These are phyloP conservation scores for Chironomus riparius DNA, from an alignment of 2,888 invertebrate species.

Conservation along the genomic window DNA sequence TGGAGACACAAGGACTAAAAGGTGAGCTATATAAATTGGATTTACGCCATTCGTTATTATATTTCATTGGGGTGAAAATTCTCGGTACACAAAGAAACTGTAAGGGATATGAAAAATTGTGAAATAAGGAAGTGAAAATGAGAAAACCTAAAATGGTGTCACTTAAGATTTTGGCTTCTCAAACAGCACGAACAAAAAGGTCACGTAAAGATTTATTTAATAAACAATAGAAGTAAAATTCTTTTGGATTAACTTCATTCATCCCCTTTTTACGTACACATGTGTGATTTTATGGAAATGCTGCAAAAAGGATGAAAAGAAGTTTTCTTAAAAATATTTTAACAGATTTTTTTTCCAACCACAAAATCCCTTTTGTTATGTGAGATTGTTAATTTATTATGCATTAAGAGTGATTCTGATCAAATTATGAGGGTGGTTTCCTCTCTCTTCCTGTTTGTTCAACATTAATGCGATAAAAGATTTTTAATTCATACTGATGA, in stretches of 20 bases:
- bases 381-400: conserved; percentile 10
- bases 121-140: neutral
- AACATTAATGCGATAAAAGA: neutral
- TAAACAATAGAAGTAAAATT: neutral
- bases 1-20: neutral
- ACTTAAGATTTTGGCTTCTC: neutral
- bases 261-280: neutral
- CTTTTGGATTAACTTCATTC: neutral
- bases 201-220: neutral
- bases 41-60: neutral
- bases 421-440: conserved; percentile 22
- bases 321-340: neutral
- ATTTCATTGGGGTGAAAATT: neutral
- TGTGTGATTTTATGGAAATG: neutral
- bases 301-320: neutral
- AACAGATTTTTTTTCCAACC: no score
- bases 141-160: conserved; percentile 1
- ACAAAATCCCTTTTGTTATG: neutral
- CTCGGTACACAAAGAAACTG: neutral
- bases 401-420: conserved; percentile 19
- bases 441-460: neutral
- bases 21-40: neutral
- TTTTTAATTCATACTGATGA: no score
- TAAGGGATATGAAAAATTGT: neutral
- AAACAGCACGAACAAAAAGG: neutral